These are phyloP conservation scores for Bursaphelenchus okinawaensis DNA, from an alignment of 2,888 invertebrate species.

Conservation along the genomic window DNA sequence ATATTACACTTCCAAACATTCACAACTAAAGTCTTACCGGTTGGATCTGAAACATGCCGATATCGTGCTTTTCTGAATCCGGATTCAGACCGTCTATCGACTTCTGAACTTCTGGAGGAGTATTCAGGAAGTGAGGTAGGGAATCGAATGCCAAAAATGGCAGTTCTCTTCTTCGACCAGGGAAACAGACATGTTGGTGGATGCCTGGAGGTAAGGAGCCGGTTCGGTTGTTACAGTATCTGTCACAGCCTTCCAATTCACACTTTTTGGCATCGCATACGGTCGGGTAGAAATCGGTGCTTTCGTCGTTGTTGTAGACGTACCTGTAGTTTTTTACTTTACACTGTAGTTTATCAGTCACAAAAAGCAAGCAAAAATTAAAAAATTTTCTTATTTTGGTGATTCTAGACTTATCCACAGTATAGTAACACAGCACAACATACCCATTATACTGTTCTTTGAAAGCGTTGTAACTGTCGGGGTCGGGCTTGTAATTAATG, in stretches of 20 bases:
- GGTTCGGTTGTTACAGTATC: conserved; percentile 16
- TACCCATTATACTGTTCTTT: background rate
- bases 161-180: conserved; percentile 30
- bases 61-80: conserved; percentile 25
- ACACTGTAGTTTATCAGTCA: too few relatives aligned
- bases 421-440: background rate
- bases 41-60: conserved; percentile 39
- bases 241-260: conserved; percentile 17
- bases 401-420: background rate
- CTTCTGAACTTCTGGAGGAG: conserved; percentile 33
- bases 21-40: conserved; percentile 32
- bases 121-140: conserved; percentile 43
- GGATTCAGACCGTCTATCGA: conserved; percentile 34
- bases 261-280: conserved; percentile 7
- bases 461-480: conserved; percentile 16
- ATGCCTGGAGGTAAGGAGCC: conserved; percentile 42
- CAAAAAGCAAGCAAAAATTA: too few relatives aligned
- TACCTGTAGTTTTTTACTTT: too few relatives aligned
- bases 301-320: conserved; percentile 23
- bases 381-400: too few relatives aligned
- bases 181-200: conserved; percentile 39
- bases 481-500: conserved; percentile 31
- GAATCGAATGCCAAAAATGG: conserved; percentile 42
- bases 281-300: conserved; percentile 18
- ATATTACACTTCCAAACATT: background rate